phyloP scores from a whole-genome alignment of 2,113 vertebrate genomes.

The Pseudonaja textilis region DNA sequence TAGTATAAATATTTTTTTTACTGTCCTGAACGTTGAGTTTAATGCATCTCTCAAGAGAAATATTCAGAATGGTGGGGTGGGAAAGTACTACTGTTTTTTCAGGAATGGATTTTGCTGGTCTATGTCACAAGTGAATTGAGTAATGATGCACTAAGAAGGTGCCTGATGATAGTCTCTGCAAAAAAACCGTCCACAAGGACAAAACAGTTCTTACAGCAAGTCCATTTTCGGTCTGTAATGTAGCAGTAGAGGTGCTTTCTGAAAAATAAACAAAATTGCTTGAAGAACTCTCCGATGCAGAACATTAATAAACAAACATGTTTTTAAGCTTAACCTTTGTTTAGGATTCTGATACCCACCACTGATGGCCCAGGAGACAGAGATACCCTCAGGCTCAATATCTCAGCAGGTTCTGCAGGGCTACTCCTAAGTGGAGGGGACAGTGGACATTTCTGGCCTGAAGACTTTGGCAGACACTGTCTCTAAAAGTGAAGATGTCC shows the following conservation, averaged over 20 bases:
- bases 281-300: constrained; percentile 15
- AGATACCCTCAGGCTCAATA: not conserved
- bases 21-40: constrained; percentile 68
- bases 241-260: constrained; percentile 98
- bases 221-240: constrained; percentile 99
- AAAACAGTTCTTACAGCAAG: constrained; percentile 87
- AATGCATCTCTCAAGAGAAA: constrained; percentile 57
- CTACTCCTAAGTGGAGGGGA: not conserved
- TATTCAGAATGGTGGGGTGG: constrained; percentile 39
- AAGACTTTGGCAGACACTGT: not conserved
- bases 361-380: not conserved
- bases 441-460: not conserved
- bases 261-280: constrained; percentile 53
- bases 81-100: constrained; percentile 61
- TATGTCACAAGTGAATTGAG: constrained; percentile 70
- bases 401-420: not conserved
- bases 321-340: not conserved
- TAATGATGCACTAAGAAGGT: constrained; percentile 77
- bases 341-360: not conserved
- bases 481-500: not conserved
- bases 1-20: constrained; percentile 92
- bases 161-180: constrained; percentile 87
- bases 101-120: constrained; percentile 72
- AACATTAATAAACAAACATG: not conserved
- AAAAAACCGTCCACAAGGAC: constrained; percentile 79